These are phyloP conservation scores for Ciconia maguari DNA, from an alignment of 2,113 vertebrate genomes.

Conservation along the genomic window DNA sequence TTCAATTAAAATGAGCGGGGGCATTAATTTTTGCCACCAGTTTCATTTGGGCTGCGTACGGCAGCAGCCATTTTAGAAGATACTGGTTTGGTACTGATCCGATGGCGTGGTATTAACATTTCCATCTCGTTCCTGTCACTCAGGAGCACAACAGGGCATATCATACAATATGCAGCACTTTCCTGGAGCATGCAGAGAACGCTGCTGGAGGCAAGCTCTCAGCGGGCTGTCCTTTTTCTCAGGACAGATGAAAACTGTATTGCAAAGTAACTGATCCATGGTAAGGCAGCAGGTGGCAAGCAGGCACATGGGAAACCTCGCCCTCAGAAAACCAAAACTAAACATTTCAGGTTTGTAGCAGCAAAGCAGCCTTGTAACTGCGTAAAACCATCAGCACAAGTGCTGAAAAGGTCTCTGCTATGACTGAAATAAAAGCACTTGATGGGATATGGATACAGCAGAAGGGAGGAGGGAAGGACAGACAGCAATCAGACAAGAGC, in stretches of 20 bases:
- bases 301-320: neutral
- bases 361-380: neutral
- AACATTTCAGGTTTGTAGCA: neutral
- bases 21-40: neutral
- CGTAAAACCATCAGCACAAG: neutral
- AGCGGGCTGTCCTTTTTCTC: neutral
- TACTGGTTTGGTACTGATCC: neutral
- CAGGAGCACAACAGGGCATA: neutral
- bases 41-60: rapidly evolving
- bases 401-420: neutral
- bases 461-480: neutral
- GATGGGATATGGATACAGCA: neutral
- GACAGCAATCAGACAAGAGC: neutral
- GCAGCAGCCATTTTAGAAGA: neutral
- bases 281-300: neutral
- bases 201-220: neutral
- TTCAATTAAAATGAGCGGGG: neutral
- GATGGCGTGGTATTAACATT: neutral
- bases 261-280: neutral
- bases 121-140: neutral
- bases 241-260: neutral
- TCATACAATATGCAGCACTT: neutral
- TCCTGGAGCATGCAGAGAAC: neutral
- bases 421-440: neutral
- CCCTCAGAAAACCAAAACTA: neutral